These are phyloP conservation scores for Picathartes gymnocephalus DNA, from an alignment of 2,113 vertebrate genomes.

Conservation along the genomic window DNA sequence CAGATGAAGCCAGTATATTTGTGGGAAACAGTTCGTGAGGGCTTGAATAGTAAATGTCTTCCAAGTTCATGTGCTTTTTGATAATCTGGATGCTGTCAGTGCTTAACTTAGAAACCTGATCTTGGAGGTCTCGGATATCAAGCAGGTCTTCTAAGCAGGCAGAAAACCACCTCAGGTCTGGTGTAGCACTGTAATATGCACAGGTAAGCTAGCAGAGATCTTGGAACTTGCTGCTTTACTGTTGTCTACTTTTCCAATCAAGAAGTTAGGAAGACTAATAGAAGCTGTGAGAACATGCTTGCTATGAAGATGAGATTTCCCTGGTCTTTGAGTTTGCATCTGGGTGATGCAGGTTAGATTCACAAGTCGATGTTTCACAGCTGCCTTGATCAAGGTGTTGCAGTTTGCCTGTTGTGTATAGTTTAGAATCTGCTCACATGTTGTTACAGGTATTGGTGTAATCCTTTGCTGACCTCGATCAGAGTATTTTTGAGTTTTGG, in stretches of 20 bases:
- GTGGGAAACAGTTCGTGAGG: neutral
- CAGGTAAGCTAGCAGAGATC: neutral
- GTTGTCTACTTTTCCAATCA: neutral
- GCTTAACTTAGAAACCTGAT: neutral
- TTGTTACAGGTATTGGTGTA: neutral
- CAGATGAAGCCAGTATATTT: neutral
- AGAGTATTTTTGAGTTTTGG: neutral
- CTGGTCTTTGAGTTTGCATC: neutral
- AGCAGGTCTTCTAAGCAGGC: neutral
- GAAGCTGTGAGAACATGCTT: neutral
- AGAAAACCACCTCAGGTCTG: neutral
- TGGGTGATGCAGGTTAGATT: neutral
- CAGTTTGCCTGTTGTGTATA: neutral
- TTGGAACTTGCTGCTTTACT: neutral
- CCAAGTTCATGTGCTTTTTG: neutral
- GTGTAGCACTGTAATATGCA: neutral
- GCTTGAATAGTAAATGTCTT: neutral
- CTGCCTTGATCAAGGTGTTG: neutral
- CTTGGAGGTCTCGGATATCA: neutral
- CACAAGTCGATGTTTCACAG: neutral
- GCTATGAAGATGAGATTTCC: neutral
- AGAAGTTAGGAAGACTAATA: neutral
- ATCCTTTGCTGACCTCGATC: neutral
- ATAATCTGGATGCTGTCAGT: neutral
- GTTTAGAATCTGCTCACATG: neutral